Percentiles rank a stretch among this genome's conserved stretches.
These are phyloP conservation scores for Luperina testacea DNA, from an alignment of 2,888 invertebrate genomes.

Conservation along the genomic window DNA sequence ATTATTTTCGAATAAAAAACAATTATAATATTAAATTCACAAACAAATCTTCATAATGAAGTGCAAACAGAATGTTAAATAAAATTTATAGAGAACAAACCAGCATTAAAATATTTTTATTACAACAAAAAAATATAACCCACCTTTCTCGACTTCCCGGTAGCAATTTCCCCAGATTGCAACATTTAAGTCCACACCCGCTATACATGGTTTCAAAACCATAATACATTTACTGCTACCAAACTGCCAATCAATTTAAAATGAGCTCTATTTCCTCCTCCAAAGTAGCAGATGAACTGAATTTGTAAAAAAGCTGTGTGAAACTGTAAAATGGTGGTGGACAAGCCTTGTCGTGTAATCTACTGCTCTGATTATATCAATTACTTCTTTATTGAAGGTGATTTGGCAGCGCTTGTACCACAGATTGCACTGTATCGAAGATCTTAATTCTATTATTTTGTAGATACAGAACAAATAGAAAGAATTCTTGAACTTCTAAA, in stretches of 20 bases:
- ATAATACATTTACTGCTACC: slow-evolving; percentile 50
- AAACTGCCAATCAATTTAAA: slow-evolving; percentile 37
- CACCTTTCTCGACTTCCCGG: slow-evolving; percentile 70
- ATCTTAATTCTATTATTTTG: slow-evolving; percentile 64
- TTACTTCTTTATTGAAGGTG: slow-evolving; percentile 74
- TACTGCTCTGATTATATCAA: slow-evolving; percentile 79
- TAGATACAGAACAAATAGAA: slow-evolving; percentile 61
- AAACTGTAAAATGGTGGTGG: slow-evolving; percentile 50
- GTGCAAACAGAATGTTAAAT: slow-evolving; percentile 17
- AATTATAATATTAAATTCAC: background rate
- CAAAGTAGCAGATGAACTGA: background rate
- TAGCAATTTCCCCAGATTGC: slow-evolving; percentile 77
- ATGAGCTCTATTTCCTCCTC: slow-evolving; percentile 35
- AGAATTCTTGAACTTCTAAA: slow-evolving; percentile 48
- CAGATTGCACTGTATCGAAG: slow-evolving; percentile 53
- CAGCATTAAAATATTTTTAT: slow-evolving; percentile 48
- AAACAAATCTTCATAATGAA: background rate
- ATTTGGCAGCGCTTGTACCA: slow-evolving; percentile 68
- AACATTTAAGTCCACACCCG: slow-evolving; percentile 70
- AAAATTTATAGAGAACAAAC: slow-evolving; percentile 37
- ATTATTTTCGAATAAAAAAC: background rate
- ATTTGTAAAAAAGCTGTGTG: slow-evolving; percentile 16
- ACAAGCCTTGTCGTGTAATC: slow-evolving; percentile 73
- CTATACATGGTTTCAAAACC: slow-evolving; percentile 59
- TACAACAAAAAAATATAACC: slow-evolving; percentile 55